Conservation (phyloP, 2,888 invertebrate species). For the Ophonus ardosiacus region DNA sequence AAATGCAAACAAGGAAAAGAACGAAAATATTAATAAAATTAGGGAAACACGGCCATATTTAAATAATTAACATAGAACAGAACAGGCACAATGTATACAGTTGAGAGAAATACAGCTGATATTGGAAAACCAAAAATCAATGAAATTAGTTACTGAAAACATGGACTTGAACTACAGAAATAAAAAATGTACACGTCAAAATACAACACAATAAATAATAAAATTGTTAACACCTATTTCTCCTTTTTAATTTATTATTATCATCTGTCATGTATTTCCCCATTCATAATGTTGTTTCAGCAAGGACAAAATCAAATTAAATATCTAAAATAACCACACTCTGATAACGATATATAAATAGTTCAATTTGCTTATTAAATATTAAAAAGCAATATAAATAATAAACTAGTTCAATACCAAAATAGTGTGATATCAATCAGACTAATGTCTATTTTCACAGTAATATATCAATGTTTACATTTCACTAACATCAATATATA, state of each 20-base stretch:
- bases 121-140: neutral
- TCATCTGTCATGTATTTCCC: neutral
- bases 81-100: neutral
- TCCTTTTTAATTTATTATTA: neutral
- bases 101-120: neutral
- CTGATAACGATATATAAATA: neutral
- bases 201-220: no score
- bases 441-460: neutral
- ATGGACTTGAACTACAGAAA: neutral
- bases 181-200: neutral
- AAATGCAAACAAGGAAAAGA: neutral
- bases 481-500: neutral
- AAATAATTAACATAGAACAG: neutral
- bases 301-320: neutral
- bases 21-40: neutral
- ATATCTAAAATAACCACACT: neutral
- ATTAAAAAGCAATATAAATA: conserved; percentile 8
- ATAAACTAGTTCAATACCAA: neutral
- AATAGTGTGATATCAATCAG: neutral
- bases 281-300: neutral
- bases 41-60: neutral
- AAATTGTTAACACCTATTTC: no score
- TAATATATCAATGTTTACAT: conserved; percentile 12
- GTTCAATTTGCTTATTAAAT: neutral
- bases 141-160: neutral